phyloP scores from a whole-genome alignment of 2,113 vertebrate genomes.

The Nycticryphes semicollaris region DNA sequence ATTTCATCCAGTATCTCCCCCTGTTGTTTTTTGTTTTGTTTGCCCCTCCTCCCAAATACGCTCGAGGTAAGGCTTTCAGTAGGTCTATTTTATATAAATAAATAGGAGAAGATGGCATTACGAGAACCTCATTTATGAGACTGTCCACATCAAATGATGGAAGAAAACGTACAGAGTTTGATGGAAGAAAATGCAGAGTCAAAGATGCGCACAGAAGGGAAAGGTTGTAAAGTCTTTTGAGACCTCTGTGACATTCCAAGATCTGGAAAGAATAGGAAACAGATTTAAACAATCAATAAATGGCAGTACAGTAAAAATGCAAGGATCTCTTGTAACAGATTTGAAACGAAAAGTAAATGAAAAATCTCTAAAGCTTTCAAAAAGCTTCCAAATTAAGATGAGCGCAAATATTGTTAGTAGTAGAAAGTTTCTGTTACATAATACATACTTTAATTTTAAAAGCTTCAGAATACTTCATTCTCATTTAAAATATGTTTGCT shows the following conservation, averaged over 20 bases:
- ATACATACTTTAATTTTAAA: not conserved
- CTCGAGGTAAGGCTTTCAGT: not conserved
- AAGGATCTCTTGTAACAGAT: not conserved
- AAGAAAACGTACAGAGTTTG: not conserved
- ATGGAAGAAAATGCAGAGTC: too few species aligned
- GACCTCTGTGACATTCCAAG: not conserved
- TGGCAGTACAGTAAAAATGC: not conserved
- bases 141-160: not conserved
- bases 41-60: accelerated
- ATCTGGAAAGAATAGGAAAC: not conserved
- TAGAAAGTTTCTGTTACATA: not conserved
- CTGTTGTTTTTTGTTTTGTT: not conserved
- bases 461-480: not conserved
- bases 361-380: not conserved
- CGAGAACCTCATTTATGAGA: not conserved
- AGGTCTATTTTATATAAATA: not conserved
- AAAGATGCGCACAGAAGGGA: not conserved
- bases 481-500: not conserved
- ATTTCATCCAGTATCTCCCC: not conserved
- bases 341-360: not conserved
- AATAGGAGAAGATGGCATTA: not conserved
- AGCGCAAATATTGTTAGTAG: not conserved
- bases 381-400: not conserved
- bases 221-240: not conserved
- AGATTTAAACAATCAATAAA: not conserved